Base-by-base conservation (phyloP, 2,797 vertebrate genomes). In the Tenualosa ilisha region DNA sequence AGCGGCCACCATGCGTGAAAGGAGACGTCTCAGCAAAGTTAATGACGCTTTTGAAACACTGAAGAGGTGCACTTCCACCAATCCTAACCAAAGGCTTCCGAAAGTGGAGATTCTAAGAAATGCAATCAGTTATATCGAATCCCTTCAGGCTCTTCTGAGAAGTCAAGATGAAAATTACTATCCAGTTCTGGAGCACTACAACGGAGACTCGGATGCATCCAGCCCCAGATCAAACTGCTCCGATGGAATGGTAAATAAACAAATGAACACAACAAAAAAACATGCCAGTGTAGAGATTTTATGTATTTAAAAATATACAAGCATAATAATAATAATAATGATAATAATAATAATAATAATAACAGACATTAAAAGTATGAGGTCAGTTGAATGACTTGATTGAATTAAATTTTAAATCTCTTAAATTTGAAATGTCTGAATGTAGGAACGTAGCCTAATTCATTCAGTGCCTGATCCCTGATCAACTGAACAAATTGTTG, bases 51-150 rank as follows among this genome's bases (percentile, higher is more conserved):
- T 99, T 81, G 98, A 99, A 93, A 98, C 96, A n/a, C 96, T 99
- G 88, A 99, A 99, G 94, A 95, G 98, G 82, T 99, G 97, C 94
- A 99, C 98, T 2, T 96, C 96, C 51, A 96, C 95, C 87, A 99
- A 99, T 91, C 98, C 98, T 49, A 99, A 98, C 95, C 98, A 99
- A 95, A 91, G 98, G 89, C 95, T 99, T 89, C 97, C 98, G 89
- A 98, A 99, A 85, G 98, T 99, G 93, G 98, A 99, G 95, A 99
- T 99, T 92, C 96, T 99, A 87, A 96, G 98, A 88, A 99, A 99
- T 22, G 98, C 98, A 92, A 99, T 99, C 92, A 96, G 97, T 90
- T 99, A 99, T 92, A 99, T 99, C 24, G 97, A 99, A 94, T 97
- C 97, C 79, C 96, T 99, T 86, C 98, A 99, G 94, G 94, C 97